Evolutionary conservation across 2,888 invertebrate genomes (phyloP), one percentile per base, ranked within the genome.

Genomic region (Neelides folsomi): DNA sequence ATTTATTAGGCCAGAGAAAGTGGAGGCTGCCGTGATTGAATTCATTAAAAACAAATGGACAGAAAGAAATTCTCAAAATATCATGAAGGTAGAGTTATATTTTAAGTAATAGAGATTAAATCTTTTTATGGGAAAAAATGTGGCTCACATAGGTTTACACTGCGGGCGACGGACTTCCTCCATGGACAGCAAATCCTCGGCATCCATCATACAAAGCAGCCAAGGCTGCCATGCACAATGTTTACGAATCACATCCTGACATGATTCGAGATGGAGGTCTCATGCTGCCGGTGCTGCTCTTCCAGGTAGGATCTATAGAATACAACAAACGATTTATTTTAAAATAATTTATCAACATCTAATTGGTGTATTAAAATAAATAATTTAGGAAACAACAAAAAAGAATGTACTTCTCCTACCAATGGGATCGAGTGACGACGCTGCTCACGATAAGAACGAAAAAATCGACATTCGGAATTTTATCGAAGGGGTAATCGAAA

Each of bases 361-460:
- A n/a, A n/a, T n/a, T n/a, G n/a, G n/a, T n/a, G n/a, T n/a, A n/a
- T n/a, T n/a, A n/a, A n/a, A n/a, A n/a, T n/a, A 27, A 27, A 27
- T 27, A 27, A 27, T 27, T 27, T 83, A 88, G 73, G 84, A 93
- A 71, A 83, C 85, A 12, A 92, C 92, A 49, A 84, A 85, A 0
- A 87, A 88, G 69, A 95, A 90, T 74, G 92, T 95, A 49, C 77
- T 97, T 67, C 75, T 98, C 58, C 76, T 98, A 62, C 97, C 97
- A 1, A 85, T 98, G 69, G 97, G 97, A 46, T 82, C 86, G 50
- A 83, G 84, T 52, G 95, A 97, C 72, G 97, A 98, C 72, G 94
- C 94, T 65, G 95, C 97, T 52, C 97, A 98, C 75, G 92, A 93
- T 12, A 90, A 97, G 74, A 97, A 97, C 74, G 97, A 97, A 74